These are phyloP conservation scores for Clangula hyemalis DNA, from an alignment of 2,797 vertebrate genomes.

Conservation along the genomic window DNA sequence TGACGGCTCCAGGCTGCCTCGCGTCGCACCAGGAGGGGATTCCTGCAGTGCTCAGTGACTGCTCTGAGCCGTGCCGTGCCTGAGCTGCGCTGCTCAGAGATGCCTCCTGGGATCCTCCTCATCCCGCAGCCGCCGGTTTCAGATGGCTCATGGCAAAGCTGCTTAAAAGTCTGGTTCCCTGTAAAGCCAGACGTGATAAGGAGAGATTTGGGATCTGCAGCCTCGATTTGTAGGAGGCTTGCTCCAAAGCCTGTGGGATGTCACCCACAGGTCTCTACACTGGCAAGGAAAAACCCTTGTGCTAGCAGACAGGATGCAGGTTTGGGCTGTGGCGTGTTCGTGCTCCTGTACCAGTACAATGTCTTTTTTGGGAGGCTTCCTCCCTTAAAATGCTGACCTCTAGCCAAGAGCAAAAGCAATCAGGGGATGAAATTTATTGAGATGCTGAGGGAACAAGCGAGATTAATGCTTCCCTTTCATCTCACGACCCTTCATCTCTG, in stretches of 20 bases:
- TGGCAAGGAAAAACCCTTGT: background rate
- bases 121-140: background rate
- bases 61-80: too few species aligned
- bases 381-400: slow-evolving; percentile 7
- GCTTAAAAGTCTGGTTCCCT: background rate
- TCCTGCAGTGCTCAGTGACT: too few species aligned
- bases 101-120: too few species aligned
- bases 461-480: slow-evolving; percentile 60
- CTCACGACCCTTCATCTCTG: background rate
- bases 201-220: background rate
- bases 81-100: too few species aligned
- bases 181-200: background rate
- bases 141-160: background rate
- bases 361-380: background rate
- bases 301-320: background rate
- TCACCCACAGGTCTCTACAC: background rate
- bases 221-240: background rate
- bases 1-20: too few species aligned
- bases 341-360: background rate
- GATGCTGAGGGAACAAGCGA: background rate
- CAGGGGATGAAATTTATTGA: slow-evolving; percentile 22
- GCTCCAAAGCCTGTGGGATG: background rate
- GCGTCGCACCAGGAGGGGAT: too few species aligned
- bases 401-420: slow-evolving; percentile 47
- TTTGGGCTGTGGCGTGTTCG: rapidly evolving